Conservation (phyloP, 2,888 invertebrate genomes). For the Cryptocephalus primarius region DNA sequence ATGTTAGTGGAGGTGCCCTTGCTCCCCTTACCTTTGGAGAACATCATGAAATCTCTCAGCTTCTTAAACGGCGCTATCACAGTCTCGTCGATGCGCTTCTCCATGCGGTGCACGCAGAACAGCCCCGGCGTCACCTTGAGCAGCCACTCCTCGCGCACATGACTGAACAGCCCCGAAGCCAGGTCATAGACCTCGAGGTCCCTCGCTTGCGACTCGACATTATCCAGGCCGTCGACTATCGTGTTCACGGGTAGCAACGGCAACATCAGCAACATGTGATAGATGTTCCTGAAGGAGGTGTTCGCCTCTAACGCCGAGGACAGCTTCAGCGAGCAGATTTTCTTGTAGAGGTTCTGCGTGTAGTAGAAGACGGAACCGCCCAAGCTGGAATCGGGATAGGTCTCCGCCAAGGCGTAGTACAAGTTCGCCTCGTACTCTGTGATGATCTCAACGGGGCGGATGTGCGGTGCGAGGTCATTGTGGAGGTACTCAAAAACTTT, state of each 20-base stretch:
- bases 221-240: constrained; percentile 29
- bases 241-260: constrained; percentile 33
- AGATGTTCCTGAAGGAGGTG: constrained; percentile 29
- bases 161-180: constrained; percentile 23
- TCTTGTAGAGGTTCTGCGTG: constrained; percentile 33
- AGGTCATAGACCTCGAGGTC: constrained; percentile 21
- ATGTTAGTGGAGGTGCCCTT: constrained; percentile 18
- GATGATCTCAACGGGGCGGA: constrained; percentile 31
- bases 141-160: constrained; percentile 29
- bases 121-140: constrained; percentile 29
- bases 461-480: constrained; percentile 24
- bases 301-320: constrained; percentile 29
- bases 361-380: constrained; percentile 34
- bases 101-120: constrained; percentile 32
- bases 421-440: constrained; percentile 33
- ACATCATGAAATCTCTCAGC: constrained; percentile 27
- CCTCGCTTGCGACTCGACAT: constrained; percentile 28
- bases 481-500: constrained; percentile 28
- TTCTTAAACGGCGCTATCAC: constrained; percentile 34
- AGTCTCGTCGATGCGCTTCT: constrained; percentile 33
- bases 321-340: constrained; percentile 28
- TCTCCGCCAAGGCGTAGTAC: constrained; percentile 32
- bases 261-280: constrained; percentile 34
- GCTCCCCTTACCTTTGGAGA: constrained; percentile 25
- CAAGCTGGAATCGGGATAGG: constrained; percentile 28